Evolutionary conservation across 2,797 vertebrate species (phyloP).

Genomic region (Rhinella marina): DNA sequence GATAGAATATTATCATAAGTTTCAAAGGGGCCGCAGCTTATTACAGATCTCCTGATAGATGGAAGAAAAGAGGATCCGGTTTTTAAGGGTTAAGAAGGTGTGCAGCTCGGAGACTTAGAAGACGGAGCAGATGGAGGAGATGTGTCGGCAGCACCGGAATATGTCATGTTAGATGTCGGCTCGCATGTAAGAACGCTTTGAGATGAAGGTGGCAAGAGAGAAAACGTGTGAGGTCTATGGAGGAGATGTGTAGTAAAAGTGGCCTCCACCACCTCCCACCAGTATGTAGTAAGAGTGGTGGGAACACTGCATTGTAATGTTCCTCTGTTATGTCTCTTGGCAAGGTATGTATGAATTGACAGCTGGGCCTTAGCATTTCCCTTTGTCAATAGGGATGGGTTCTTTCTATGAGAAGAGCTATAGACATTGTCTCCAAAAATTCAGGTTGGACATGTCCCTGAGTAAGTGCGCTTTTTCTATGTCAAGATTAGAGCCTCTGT

Average conservation of each 20-base stretch:
- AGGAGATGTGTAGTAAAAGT: neutral
- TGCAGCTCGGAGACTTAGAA: neutral
- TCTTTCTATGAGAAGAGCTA: too few species aligned
- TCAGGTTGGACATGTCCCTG: too few species aligned
- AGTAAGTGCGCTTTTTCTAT: too few species aligned
- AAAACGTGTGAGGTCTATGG: neutral
- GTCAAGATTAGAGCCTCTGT: too few species aligned
- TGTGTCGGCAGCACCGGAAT: neutral
- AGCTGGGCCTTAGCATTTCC: too few species aligned
- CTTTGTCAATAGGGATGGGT: too few species aligned
- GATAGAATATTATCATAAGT: neutral
- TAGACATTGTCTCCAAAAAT: too few species aligned
- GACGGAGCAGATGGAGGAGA: neutral
- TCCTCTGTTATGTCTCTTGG: too few species aligned
- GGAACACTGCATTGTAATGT: too few species aligned
- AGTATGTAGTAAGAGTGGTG: too few species aligned
- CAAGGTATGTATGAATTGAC: too few species aligned
- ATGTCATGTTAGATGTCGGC: neutral
- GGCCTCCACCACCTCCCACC: too few species aligned
- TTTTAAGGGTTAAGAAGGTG: neutral
- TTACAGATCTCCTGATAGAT: slow-evolving; percentile 1
- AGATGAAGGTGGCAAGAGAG: neutral
- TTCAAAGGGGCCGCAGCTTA: slow-evolving; percentile 3
- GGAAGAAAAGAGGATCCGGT: neutral
- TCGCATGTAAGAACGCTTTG: neutral